Percentiles rank a stretch among this genome's conserved stretches.
Evolutionary conservation across 2,113 vertebrate genomes (phyloP).

Genomic region (Elephas maximus): DNA sequence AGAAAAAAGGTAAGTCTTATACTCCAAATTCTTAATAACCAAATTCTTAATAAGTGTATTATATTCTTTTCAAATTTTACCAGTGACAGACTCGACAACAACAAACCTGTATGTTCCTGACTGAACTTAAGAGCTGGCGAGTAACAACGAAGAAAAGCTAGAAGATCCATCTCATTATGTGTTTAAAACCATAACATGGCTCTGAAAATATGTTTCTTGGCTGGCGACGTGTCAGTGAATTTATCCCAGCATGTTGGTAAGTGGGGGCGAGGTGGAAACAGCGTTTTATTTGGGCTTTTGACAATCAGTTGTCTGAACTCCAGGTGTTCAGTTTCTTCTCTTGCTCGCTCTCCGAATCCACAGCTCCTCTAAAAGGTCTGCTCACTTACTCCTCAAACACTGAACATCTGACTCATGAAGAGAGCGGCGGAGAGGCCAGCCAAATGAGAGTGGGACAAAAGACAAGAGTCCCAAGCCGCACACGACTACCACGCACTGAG

Average conservation of each 20-base stretch:
- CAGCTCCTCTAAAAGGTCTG: background rate
- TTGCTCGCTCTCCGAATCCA: background rate
- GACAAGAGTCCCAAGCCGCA: background rate
- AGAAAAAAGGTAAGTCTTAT: background rate
- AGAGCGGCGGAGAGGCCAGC: background rate
- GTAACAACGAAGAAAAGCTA: background rate
- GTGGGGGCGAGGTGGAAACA: no score
- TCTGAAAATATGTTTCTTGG: background rate
- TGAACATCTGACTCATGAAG: background rate
- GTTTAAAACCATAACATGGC: background rate
- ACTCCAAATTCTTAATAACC: background rate
- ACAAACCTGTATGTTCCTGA: background rate
- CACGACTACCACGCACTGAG: background rate
- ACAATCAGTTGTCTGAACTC: background rate
- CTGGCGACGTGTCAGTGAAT: background rate
- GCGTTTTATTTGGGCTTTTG: background rate
- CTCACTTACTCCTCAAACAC: background rate
- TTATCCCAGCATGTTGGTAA: background rate
- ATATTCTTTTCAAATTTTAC: slow-evolving; percentile 25
- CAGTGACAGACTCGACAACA: background rate
- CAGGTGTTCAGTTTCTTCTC: background rate
- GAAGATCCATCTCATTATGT: background rate
- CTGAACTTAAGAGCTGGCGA: background rate
- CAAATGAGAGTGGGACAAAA: background rate
- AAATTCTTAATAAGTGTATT: background rate